Conservation (phyloP, 2,113 vertebrate genomes). For the Epinephelus moara region DNA sequence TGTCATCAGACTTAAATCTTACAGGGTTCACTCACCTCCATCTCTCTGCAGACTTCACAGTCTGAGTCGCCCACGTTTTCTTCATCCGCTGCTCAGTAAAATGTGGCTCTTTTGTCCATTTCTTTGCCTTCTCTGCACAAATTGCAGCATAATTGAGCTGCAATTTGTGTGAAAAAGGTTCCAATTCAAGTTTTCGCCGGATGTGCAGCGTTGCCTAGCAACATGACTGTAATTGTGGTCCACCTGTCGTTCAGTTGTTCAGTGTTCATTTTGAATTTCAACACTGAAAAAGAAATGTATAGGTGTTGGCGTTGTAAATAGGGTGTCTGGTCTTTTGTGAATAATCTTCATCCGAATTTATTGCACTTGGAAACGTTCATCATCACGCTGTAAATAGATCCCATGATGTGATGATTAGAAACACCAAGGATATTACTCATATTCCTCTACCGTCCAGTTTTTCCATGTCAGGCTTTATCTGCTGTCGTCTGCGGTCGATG, state of each 20-base stretch:
- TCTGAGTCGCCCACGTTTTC: not conserved
- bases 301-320: not conserved
- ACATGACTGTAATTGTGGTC: conserved; percentile 70
- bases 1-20: not conserved
- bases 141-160: conserved; percentile 73
- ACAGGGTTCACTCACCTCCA: conserved; percentile 7
- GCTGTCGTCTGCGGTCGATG: conserved; percentile 43
- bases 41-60: not conserved
- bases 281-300: conserved; percentile 6
- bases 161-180: conserved; percentile 71
- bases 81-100: not conserved
- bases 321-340: not conserved
- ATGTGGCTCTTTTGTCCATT: conserved; percentile 48
- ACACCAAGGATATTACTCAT: conserved; percentile 22
- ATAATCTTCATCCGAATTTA: not conserved
- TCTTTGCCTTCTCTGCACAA: conserved; percentile 61
- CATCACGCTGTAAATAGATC: conserved; percentile 24
- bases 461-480: conserved; percentile 39
- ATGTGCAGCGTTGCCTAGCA: conserved; percentile 72
- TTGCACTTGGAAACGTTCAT: not conserved
- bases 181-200: conserved; percentile 59
- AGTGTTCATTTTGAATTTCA: conserved; percentile 34
- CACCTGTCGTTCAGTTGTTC: conserved; percentile 56
- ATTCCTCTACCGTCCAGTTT: conserved; percentile 21
- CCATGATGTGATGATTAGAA: conserved; percentile 4